phyloP scores from a whole-genome alignment of 2,113 vertebrate species.

The Malurus elegans region DNA sequence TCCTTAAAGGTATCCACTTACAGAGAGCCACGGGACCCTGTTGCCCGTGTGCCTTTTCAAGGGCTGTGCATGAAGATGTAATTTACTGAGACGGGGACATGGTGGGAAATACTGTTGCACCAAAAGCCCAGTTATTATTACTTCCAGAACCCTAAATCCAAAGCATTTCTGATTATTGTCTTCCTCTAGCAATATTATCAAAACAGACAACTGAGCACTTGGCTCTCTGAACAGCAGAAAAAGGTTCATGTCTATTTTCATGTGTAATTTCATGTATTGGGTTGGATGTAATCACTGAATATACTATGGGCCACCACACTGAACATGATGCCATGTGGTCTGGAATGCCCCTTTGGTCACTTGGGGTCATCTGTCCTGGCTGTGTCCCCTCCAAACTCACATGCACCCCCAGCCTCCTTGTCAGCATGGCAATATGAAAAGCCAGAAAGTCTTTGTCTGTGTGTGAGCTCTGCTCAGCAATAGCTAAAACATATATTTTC shows the following conservation, averaged over 20 bases:
- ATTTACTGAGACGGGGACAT: neutral
- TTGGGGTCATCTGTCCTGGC: neutral
- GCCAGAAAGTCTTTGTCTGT: neutral
- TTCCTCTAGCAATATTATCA: neutral
- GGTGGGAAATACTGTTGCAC: neutral
- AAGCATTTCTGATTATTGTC: neutral
- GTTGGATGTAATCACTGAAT: neutral
- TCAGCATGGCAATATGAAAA: rapidly evolving
- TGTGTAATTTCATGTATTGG: neutral
- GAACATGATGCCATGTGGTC: rapidly evolving
- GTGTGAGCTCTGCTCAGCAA: neutral
- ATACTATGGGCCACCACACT: neutral
- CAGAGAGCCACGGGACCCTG: neutral
- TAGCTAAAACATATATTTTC: neutral
- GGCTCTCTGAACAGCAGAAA: neutral
- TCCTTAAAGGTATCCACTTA: neutral
- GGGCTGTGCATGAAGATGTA: neutral
- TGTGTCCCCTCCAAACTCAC: neutral
- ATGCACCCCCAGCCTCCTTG: no score
- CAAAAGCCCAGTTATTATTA: neutral
- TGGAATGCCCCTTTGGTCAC: neutral
- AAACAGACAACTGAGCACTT: neutral
- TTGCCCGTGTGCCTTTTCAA: neutral
- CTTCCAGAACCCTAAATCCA: neutral
- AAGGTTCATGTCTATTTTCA: neutral